Base-by-base conservation (phyloP, 2,113 vertebrate species). In the Prolemur simus region DNA sequence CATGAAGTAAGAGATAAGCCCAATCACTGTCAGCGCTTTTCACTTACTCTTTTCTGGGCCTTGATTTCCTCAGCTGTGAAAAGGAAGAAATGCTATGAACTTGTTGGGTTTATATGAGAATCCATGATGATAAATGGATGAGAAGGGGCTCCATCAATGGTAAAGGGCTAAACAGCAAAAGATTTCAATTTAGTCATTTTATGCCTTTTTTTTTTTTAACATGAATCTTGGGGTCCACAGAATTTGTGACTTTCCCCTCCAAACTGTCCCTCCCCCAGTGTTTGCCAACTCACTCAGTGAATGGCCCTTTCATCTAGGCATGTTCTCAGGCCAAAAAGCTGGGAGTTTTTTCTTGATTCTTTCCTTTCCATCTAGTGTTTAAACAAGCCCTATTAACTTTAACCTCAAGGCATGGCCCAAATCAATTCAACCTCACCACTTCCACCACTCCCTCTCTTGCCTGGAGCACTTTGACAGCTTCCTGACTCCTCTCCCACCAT, bases 31-130 rank as follows among this genome's bases (percentile, higher is more conserved):
- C 7, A 13, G 47, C 47, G 6, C 32, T 32, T 47, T 23, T 80
- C 47, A 89, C 13, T 45, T 63, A 12, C 9, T 42, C 58, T 74
- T 91, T 69, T 83, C 58, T 73, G 37, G 47, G 49, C 47, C n/a
- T 95, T 87, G 45, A 89, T 87, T 93, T 95, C 71, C 77, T 88
- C 14, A 63, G 27, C 42, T 90, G 37, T 20, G 77, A 39, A 69
- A 80, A 83, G 64, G 39, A 87, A 87, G 76, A 87, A 56, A 88
- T 42, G 54, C 34, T 91, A 39, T 12, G 29, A 81, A 66, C 27
- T 49, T 54, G 54, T 1, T 47, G 77, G 52, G 64, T 89, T 86
- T 87, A 77, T 18, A 14, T 60, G 27, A 86, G 69, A 64, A 94
- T 71, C 69, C 34, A 15, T 93, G 64, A 95, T 32, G 73, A 74